Evolutionary conservation across 2,888 invertebrate genomes (phyloP), one percentile per base, ranked within the genome.

Genomic region (Volucella inflata): DNA sequence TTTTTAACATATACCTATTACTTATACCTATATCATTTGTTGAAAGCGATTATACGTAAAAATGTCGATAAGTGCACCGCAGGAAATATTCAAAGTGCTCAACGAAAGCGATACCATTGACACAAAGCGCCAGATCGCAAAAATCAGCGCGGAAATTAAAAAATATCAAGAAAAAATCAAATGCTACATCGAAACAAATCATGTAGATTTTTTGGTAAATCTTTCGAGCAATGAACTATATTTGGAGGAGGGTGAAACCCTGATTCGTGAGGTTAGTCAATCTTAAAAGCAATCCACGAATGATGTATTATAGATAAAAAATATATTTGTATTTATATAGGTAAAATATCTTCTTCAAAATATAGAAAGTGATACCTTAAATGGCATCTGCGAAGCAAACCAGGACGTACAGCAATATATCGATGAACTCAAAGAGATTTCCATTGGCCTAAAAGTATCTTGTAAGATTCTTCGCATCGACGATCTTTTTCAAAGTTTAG

Each of bases 291-390:
- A 17, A 1, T 0, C 0, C 21, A 36, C 8, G 1, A 48, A 0
- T 17, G 10, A n/a, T 21, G 3, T 30, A n/a, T n/a, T n/a, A n/a
- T n/a, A 0, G 3, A 11, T 30, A 53, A 8, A 11, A 10, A 36
- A 21, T 14, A n/a, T 12, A 17, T 53, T 21, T 46, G 11, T 46
- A 40, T 17, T 11, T 11, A 76, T 72, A 0, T 16, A 89, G 87
- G 84, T 88, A 0, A 88, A 89, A 30, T 87, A 90, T 36, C 77
- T 92, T 10, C 83, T 92, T 0, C 88, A 90, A 14, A 89, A 88
- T n/a, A 88, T 96, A 82, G 94, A 95, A 88, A 93, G 94, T 62
- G 93, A 94, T 79, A 94, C 94, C 0, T 94, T 94, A 90, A 93
- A 93, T 21, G 94, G 95, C 87, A 92, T 96, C 50, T 91, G 93